Conservation (phyloP, 2,888 invertebrate genomes). For the Drosophila dives region DNA sequence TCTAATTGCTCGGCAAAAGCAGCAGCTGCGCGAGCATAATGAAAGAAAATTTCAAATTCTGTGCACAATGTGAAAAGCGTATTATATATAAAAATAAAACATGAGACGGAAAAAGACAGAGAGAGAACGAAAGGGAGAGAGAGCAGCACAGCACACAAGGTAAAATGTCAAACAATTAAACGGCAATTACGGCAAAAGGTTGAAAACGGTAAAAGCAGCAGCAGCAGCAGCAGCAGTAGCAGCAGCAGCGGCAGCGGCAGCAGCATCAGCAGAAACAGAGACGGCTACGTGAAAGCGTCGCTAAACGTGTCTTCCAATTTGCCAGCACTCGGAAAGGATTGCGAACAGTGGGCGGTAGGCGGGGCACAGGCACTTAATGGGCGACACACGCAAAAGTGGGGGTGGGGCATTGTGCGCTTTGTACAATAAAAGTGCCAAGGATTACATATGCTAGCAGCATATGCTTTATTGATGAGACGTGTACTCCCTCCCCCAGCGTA, state of each 20-base stretch:
- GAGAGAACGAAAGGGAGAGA: neutral
- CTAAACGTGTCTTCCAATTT: slow-evolving; percentile 75
- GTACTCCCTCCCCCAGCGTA: neutral
- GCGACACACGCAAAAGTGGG: slow-evolving; percentile 41
- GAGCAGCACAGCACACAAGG: slow-evolving; percentile 17
- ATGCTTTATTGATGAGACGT: slow-evolving; percentile 43
- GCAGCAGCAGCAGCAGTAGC: slow-evolving; percentile 8
- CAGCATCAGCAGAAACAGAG: neutral
- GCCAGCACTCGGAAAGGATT: slow-evolving; percentile 31
- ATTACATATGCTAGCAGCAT: slow-evolving; percentile 47
- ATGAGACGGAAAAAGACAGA: neutral
- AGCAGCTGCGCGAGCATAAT: slow-evolving; percentile 17
- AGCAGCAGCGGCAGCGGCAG: slow-evolving; percentile 6
- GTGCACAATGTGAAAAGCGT: slow-evolving; percentile 23
- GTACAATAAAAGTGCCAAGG: slow-evolving; percentile 37
- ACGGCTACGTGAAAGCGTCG: slow-evolving; percentile 62
- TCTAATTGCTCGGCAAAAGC: slow-evolving; percentile 47
- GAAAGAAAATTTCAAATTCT: slow-evolving; percentile 55
- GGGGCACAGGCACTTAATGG: slow-evolving; percentile 45
- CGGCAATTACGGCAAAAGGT: slow-evolving; percentile 74
- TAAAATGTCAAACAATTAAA: slow-evolving; percentile 77
- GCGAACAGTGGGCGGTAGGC: neutral
- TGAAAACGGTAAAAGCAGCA: slow-evolving; percentile 27
- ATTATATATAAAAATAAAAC: slow-evolving; percentile 36
- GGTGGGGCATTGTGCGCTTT: neutral